A percentile compares a stretch with the other conserved stretches of the same genome.
phyloP scores from a whole-genome alignment of 2,888 invertebrate genomes.

The Mystacides longicornis region DNA sequence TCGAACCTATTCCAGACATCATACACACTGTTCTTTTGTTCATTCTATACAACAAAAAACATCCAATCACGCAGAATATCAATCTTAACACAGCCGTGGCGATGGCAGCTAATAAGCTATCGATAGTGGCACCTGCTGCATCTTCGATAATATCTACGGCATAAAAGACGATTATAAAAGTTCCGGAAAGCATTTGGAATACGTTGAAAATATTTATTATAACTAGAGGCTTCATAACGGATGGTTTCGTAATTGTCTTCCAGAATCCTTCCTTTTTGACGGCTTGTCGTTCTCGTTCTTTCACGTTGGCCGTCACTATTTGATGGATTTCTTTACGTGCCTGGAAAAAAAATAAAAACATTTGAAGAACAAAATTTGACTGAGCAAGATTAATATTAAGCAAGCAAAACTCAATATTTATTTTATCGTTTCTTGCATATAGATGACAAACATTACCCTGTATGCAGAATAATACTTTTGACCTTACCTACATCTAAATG shows the following conservation, averaged over 20 bases:
- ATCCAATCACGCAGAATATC: conserved; percentile 56
- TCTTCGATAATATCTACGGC: conserved; percentile 65
- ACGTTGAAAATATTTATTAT: conserved; percentile 67
- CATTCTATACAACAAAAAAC: conserved; percentile 55
- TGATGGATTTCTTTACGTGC: conserved; percentile 57
- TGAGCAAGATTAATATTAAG: background rate
- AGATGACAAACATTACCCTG: background rate
- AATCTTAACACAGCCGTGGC: conserved; percentile 62
- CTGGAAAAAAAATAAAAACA: conserved; percentile 37
- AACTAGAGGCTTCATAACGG: conserved; percentile 62
- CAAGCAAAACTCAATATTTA: background rate
- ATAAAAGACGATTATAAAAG: conserved; percentile 71
- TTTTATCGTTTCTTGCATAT: background rate
- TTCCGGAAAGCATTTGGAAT: conserved; percentile 66
- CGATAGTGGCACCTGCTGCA: conserved; percentile 44
- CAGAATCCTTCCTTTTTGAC: conserved; percentile 40
- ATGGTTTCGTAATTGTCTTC: conserved; percentile 46
- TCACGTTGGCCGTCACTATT: conserved; percentile 51
- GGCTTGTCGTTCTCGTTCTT: conserved; percentile 47
- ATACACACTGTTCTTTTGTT: conserved; percentile 60
- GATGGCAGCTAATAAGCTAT: conserved; percentile 56
- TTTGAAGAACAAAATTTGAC: background rate
- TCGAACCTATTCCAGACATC: conserved; percentile 60
- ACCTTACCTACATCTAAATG: too few species aligned
- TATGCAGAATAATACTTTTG: background rate